Evolutionary conservation across 2,888 invertebrate genomes (phyloP), one percentile per base, ranked within the genome.

Genomic region (Parnassius smintheus): DNA sequence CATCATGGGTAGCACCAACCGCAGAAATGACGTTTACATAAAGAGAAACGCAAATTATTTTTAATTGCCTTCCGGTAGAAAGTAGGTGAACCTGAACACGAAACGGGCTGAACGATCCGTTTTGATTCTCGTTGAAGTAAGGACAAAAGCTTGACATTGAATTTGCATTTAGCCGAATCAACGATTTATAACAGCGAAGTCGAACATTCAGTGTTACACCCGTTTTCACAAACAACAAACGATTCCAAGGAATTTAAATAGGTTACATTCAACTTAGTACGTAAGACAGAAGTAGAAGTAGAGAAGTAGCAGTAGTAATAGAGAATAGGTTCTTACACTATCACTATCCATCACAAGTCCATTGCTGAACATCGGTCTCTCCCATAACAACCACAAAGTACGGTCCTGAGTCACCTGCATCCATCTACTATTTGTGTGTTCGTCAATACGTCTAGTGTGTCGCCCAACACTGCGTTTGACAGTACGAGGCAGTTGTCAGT

Each of bases 41-140:
- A 81, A 84, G 86, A 86, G 87, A 88, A 88, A 88, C 88, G 88
- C 84, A 88, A 85, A 88, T 88, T 80, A 84, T 83, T 87, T 89
- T 88, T 89, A 88, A 89, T 88, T 88, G 86, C 85, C 78, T 85
- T 89, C 88, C 87, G 87, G 89, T 89, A 89, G 90, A 90, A 90
- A 90, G 88, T 88, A 78, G 86, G 86, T 87, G 86, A 86, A 85
- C 82, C 82, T 81, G 82, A 84, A 86, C 83, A 82, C 73, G 75
- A 74, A 81, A 80, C 81, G 77, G 81, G 81, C 80, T 73, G 83
- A 76, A 70, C 81, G 77, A 81, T 77, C 81, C 76, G 75, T 78
- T 81, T 78, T 75, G 81, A 81, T 80, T 77, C 79, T 84, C 78
- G 81, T 81, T 82, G 78, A 84, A 83, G 80, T 83, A 83, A 82